Percentiles rank a stretch among this genome's conserved stretches.
Conservation (phyloP, 1,140 invertebrate genomes). For the Heterodera carotae region DNA sequence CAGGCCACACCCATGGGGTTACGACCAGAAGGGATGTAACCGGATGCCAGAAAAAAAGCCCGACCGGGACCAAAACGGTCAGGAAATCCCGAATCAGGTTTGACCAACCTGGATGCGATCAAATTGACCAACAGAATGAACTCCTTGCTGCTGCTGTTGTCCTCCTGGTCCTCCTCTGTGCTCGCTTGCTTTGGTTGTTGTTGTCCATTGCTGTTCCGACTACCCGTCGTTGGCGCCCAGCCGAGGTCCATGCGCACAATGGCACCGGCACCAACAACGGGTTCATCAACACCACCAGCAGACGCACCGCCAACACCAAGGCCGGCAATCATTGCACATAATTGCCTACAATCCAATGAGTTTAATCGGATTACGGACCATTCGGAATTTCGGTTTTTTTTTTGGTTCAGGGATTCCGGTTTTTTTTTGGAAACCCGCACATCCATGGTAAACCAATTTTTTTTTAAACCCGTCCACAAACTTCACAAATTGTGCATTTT, state of each 20-base stretch:
- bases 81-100: background rate
- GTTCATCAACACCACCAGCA: background rate
- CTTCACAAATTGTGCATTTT: slow-evolving; percentile 52
- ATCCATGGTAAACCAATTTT: too few species aligned
- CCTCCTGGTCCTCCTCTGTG: background rate
- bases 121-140: slow-evolving; percentile 55
- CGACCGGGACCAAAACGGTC: too few species aligned
- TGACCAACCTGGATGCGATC: slow-evolving; percentile 38
- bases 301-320: background rate
- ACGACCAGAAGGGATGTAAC: too few species aligned
- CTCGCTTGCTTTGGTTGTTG: background rate
- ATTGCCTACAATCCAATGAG: slow-evolving; percentile 13
- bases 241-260: slow-evolving; percentile 53
- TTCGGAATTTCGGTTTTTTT: too few species aligned
- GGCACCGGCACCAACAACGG: slow-evolving; percentile 21
- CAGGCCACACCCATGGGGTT: too few species aligned
- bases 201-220: slow-evolving; percentile 32
- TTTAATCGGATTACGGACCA: background rate
- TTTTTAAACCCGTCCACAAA: too few species aligned
- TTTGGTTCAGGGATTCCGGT: too few species aligned
- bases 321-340: slow-evolving; percentile 32
- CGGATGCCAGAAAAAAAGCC: too few species aligned
- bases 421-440: too few species aligned
- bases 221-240: slow-evolving; percentile 26
- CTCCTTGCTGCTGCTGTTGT: slow-evolving; percentile 31